phyloP scores from a whole-genome alignment of 2,888 invertebrate species.

The Caenorhabditis becei region DNA sequence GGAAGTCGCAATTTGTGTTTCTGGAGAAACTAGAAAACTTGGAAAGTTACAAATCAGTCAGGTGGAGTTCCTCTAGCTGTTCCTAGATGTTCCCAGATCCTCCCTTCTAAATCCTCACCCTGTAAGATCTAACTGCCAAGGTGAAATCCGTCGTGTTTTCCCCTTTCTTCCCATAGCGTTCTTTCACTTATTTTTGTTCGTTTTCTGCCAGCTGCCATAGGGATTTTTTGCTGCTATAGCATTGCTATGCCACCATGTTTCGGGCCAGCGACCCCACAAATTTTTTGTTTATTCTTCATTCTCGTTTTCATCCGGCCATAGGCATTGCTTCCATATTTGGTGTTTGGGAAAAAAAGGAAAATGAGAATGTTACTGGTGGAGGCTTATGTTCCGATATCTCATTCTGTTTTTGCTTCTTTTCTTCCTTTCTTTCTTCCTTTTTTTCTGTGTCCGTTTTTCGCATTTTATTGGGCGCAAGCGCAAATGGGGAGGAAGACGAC shows the following conservation, averaged over 20 bases:
- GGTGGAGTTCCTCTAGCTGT: too few species aligned
- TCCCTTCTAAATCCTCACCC: background rate
- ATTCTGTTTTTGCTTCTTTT: conserved; percentile 25
- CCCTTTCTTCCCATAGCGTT: background rate
- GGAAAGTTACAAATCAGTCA: too few species aligned
- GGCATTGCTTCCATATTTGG: background rate
- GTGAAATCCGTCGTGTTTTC: background rate
- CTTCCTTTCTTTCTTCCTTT: conserved; percentile 15
- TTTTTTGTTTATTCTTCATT: conserved; percentile 46
- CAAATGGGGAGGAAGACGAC: background rate
- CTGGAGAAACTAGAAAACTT: too few species aligned
- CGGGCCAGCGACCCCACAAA: conserved; percentile 1
- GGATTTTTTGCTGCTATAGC: conserved; percentile 13
- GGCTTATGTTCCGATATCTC: too few species aligned
- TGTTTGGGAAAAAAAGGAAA: background rate
- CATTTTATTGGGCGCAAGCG: background rate
- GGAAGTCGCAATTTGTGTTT: too few species aligned
- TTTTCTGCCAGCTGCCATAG: conserved; percentile 12
- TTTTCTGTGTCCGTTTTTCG: conserved; percentile 1
- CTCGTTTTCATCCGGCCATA: conserved; percentile 7
- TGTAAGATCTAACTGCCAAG: background rate
- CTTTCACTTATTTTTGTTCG: background rate
- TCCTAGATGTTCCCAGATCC: too few species aligned
- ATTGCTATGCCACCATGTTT: conserved; percentile 46
- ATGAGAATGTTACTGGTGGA: conserved; percentile 2